A percentile compares a stretch with the other conserved stretches of the same genome.
These are phyloP conservation scores for Conger conger DNA, from an alignment of 2,113 vertebrate species.

Conservation along the genomic window DNA sequence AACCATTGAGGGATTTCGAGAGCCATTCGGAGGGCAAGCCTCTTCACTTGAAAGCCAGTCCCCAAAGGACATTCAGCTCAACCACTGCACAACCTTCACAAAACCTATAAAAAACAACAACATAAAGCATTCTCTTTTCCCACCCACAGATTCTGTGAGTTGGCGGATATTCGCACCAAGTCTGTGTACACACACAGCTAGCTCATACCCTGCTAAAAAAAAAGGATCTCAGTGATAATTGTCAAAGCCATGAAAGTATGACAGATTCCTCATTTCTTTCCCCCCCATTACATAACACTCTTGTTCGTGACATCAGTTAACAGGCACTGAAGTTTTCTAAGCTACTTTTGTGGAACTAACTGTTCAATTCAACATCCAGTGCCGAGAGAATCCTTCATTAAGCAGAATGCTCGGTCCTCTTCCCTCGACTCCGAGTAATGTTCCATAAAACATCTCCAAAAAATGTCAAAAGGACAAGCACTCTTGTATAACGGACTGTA, in stretches of 20 bases:
- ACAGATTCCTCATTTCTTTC: not conserved
- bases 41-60: not conserved
- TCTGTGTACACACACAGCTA: not conserved
- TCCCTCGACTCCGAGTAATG: not conserved
- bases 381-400: not conserved
- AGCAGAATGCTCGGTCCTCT: not conserved
- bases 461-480: not conserved
- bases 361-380: not conserved
- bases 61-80: not conserved
- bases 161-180: not conserved
- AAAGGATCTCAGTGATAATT: not conserved
- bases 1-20: not conserved
- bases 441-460: not conserved
- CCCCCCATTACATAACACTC: not conserved
- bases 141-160: not conserved
- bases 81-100: conserved; percentile 3
- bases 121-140: not conserved
- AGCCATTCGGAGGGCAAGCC: not conserved
- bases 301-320: not conserved
- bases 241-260: not conserved
- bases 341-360: not conserved
- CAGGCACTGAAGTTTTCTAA: not conserved
- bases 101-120: not conserved
- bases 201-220: not conserved
- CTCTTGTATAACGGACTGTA: not conserved